Evolutionary conservation across 2,113 vertebrate genomes (phyloP), one percentile per base, ranked within the genome.

Genomic region (Dendropsophus ebraccatus): DNA sequence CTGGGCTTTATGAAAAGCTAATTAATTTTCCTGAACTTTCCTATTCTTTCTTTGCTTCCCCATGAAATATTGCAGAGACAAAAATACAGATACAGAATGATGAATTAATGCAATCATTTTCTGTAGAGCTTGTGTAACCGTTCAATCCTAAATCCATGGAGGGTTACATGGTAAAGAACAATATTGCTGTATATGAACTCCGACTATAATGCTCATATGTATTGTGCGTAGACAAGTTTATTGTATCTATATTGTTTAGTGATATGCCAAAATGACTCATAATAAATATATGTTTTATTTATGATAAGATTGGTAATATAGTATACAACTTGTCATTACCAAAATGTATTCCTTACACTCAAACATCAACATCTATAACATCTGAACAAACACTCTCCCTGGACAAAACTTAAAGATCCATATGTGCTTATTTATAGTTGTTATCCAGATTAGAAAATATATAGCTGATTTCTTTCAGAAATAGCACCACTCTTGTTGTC

Each of bases 21-120:
- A 87, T 87, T 81, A 81, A 87, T 87, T 87, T 73, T 54, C 50
- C 14, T 37, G 67, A 74, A 81, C 50, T 60, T 86, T 32, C 23
- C 56, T 65, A 65, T 52, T 41, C 54, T 58, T 81, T 62, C n/a
- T 60, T 62, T 73, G 54, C 41, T 84, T 62, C 23, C 21, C 32
- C 4, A 49, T 73, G 16, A 74, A 83, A 83, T 83, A 74, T 70
- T 83, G 37, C 56, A 65, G 35, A 65, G 56, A 70, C 37, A 62
- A 81, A 81, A 62, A 77, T 52, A 52, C 16, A 52, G 54, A 58
- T 58, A 56, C 45, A 70, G 62, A 82, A 21, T 69, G 45, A 82
- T 82, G 67, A 81, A 82, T 81, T 47, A 81, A 37, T 62, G 37
- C 37, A 62, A 47, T 81, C 23, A 81, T 65, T 45, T 81, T 41